Percentiles rank a stretch among this genome's conserved stretches.
Evolutionary conservation across 2,888 invertebrate species (phyloP).

Genomic region (Auanema freiburgensis): DNA sequence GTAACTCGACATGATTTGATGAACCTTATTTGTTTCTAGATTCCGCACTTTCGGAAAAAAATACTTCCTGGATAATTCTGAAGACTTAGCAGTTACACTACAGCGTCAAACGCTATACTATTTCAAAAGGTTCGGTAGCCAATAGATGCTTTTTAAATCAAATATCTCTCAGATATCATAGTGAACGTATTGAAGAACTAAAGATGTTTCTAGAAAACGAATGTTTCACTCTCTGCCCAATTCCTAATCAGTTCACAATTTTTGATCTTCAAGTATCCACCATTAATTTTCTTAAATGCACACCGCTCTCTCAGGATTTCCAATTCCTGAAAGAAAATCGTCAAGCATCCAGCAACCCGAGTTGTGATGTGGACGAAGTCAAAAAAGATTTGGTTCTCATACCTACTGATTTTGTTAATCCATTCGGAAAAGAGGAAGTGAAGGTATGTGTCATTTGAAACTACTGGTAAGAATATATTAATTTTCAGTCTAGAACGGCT

Average conservation of each 20-base stretch:
- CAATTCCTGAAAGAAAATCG: slow-evolving; percentile 44
- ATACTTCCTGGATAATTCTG: slow-evolving; percentile 42
- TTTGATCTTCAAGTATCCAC: slow-evolving; percentile 56
- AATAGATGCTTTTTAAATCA: not conserved
- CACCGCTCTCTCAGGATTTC: slow-evolving; percentile 52
- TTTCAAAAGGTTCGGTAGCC: slow-evolving; percentile 26
- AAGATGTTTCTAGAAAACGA: slow-evolving; percentile 61
- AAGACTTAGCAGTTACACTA: slow-evolving; percentile 38
- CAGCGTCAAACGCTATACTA: slow-evolving; percentile 42
- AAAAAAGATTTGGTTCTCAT: slow-evolving; percentile 15
- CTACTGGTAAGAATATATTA: not conserved
- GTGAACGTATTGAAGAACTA: slow-evolving; percentile 58
- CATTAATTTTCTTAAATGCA: not conserved
- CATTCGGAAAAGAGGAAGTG: slow-evolving; percentile 23
- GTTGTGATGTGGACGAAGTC: slow-evolving; percentile 3
- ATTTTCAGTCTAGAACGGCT: slow-evolving; percentile 3
- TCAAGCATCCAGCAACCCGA: not conserved
- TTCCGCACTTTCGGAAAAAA: slow-evolving; percentile 52
- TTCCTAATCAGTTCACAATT: slow-evolving; percentile 56
- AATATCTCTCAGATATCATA: slow-evolving; percentile 17
- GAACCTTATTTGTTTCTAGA: too few relatives aligned
- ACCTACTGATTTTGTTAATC: slow-evolving; percentile 17
- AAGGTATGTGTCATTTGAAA: slow-evolving; percentile 9
- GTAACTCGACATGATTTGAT: too few relatives aligned
- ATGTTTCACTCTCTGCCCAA: slow-evolving; percentile 58